Evolutionary conservation across 1,140 invertebrate species (phyloP).

Genomic region (Trichoplusia ni): DNA sequence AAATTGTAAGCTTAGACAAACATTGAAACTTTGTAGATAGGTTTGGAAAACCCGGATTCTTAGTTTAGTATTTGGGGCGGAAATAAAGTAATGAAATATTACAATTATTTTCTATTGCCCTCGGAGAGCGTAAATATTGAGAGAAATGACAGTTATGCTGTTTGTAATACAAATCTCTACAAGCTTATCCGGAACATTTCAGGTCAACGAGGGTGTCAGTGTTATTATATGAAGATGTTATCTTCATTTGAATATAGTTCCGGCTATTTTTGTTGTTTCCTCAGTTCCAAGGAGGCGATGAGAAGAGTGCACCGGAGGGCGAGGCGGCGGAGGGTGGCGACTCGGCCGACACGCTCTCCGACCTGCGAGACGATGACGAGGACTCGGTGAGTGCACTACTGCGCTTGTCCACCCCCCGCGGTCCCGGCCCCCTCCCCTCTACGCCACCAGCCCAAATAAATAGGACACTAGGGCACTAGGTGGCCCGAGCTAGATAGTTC

Average conservation of each 20-base stretch:
- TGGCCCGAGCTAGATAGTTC: conserved; percentile 50
- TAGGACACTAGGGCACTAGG: conserved; percentile 71
- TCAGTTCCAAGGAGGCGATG: conserved; percentile 70
- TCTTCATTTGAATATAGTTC: background rate
- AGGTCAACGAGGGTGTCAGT: too few species aligned
- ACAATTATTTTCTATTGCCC: too few species aligned
- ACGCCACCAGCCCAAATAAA: conserved; percentile 51
- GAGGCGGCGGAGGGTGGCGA: conserved; percentile 60
- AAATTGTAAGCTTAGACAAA: too few species aligned
- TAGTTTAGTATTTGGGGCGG: too few species aligned
- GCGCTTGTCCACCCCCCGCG: conserved; percentile 36
- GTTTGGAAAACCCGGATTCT: too few species aligned
- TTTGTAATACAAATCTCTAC: too few species aligned
- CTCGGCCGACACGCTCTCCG: conserved; percentile 64
- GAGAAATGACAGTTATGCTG: too few species aligned
- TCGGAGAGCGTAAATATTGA: too few species aligned
- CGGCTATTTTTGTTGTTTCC: conserved; percentile 12
- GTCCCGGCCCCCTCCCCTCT: conserved; percentile 32
- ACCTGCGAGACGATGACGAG: conserved; percentile 76
- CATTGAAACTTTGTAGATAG: too few species aligned
- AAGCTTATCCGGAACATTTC: background rate
- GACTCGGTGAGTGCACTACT: conserved; percentile 75
- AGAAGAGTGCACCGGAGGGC: conserved; percentile 57
- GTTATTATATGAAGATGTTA: background rate
- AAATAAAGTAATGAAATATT: too few species aligned